Evolutionary conservation across 2,797 vertebrate species (phyloP).

Genomic region (Anomalospiza imberbis): DNA sequence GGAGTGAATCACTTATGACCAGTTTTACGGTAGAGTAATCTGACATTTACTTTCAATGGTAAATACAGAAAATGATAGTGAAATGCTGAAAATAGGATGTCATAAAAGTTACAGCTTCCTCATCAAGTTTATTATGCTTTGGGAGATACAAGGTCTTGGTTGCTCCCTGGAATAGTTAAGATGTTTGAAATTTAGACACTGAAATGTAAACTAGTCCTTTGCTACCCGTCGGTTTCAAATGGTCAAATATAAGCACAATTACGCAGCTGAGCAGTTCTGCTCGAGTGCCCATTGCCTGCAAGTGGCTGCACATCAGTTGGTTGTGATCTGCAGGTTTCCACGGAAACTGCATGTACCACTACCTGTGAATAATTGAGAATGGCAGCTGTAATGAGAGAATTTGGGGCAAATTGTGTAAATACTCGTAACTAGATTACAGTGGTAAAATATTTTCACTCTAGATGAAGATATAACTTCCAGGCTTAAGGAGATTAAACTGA

Average conservation of each 20-base stretch:
- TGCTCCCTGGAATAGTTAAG: conserved; percentile 43
- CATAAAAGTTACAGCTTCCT: conserved; percentile 66
- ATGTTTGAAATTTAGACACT: conserved; percentile 19
- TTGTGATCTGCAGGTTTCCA: conserved; percentile 68
- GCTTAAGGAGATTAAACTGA: conserved; percentile 62
- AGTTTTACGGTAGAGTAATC: conserved; percentile 61
- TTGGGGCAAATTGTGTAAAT: conserved; percentile 68
- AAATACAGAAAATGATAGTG: conserved; percentile 67
- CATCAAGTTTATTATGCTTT: conserved; percentile 63
- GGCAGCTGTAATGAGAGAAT: conserved; percentile 64
- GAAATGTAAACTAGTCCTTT: conserved; percentile 38
- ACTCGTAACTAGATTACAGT: conserved; percentile 61
- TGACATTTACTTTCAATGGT: conserved; percentile 66
- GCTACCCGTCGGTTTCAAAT: not conserved
- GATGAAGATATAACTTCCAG: conserved; percentile 58
- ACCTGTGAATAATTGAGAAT: conserved; percentile 72
- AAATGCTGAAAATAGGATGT: conserved; percentile 65
- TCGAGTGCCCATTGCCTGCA: conserved; percentile 34
- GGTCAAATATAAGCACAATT: conserved; percentile 55
- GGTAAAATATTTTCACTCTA: conserved; percentile 66
- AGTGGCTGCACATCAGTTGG: conserved; percentile 38
- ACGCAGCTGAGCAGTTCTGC: conserved; percentile 30
- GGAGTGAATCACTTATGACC: conserved; percentile 62
- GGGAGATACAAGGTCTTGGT: conserved; percentile 10
- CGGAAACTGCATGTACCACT: conserved; percentile 69